phyloP scores from a whole-genome alignment of 2,797 vertebrate genomes.

The Molossus alvarezi region DNA sequence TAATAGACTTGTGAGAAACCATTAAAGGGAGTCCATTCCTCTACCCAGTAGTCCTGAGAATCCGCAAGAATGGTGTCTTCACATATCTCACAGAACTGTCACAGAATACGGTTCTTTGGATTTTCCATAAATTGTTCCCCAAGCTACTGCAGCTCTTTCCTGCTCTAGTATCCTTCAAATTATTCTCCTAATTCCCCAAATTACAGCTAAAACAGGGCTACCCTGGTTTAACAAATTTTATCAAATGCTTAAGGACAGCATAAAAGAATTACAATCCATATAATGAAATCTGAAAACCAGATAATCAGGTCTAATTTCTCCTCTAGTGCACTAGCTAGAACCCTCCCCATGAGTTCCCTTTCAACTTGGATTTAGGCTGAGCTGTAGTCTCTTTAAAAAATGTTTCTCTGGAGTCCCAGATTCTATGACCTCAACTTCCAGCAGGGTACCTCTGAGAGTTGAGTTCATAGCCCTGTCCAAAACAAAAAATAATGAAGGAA shows the following conservation, averaged over 20 bases:
- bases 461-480: background rate
- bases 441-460: background rate
- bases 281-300: background rate
- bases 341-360: background rate
- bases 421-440: background rate
- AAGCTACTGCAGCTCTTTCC: background rate
- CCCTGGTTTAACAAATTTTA: background rate
- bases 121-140: background rate
- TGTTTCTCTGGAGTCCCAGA: background rate
- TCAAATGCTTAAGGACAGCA: background rate
- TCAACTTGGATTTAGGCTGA: background rate
- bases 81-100: too few relatives aligned
- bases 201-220: background rate
- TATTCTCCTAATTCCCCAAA: conserved; percentile 32
- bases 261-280: background rate
- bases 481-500: background rate
- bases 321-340: background rate
- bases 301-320: background rate
- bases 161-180: background rate
- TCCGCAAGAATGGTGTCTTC: background rate
- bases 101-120: too few relatives aligned
- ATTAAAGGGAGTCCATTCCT: background rate
- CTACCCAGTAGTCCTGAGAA: background rate
- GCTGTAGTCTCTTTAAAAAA: background rate
- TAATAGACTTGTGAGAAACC: background rate